Percentiles rank a stretch among this genome's conserved stretches.
phyloP scores from a whole-genome alignment of 2,113 vertebrate species.

The Myiopsitta monachus region DNA sequence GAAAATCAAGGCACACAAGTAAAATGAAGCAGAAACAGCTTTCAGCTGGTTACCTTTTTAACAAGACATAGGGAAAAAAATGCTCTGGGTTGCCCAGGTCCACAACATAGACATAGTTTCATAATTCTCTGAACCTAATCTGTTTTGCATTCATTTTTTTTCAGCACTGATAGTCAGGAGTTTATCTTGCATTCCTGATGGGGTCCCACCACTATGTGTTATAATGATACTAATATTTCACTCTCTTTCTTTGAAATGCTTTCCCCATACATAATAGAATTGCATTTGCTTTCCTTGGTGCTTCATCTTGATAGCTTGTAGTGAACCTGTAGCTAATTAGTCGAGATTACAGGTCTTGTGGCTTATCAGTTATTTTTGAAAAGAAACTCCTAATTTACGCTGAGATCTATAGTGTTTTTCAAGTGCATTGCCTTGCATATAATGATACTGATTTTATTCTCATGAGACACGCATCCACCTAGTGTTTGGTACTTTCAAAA shows the following conservation, averaged over 20 bases:
- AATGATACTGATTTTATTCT: background rate
- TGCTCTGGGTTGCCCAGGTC: background rate
- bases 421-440: background rate
- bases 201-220: background rate
- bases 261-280: background rate
- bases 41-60: background rate
- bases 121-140: background rate
- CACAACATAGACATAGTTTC: background rate
- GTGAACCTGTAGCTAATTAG: background rate
- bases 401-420: background rate
- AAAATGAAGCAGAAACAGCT: background rate
- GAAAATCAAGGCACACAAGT: background rate
- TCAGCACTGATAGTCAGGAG: background rate
- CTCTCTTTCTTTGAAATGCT: background rate
- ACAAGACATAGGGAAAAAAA: background rate
- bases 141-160: background rate
- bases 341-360: background rate
- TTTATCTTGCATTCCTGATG: background rate
- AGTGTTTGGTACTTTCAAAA: background rate
- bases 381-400: background rate
- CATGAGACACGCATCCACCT: background rate
- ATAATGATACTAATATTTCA: background rate
- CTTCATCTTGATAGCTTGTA: background rate
- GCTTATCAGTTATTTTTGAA: background rate
- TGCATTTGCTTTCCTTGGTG: background rate